Evolutionary conservation across 2,888 invertebrate genomes (phyloP), one percentile per base, ranked within the genome.

Genomic region (Pantelozetes paolii): DNA sequence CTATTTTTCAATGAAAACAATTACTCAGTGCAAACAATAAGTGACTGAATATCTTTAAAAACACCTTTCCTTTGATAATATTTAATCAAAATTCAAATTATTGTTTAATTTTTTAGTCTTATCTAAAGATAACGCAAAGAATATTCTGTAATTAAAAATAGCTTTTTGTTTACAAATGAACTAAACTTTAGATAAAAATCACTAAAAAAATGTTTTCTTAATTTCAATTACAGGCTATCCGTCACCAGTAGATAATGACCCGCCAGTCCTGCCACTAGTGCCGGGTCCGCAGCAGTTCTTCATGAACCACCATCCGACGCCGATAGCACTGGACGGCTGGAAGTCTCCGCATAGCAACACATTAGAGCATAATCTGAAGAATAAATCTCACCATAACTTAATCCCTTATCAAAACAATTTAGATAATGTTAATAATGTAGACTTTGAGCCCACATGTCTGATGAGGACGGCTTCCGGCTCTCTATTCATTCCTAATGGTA

Each of bases 401-500:
- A 62, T 62, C 3, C 62, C 62, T 1, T 62, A n/a, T 62, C 62
- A 62, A 32, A 62, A 62, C 20, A 62, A 62, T 32, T 32, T 62
- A 62, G 62, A 62, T 32, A 62, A 30, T 62, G 62, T 30, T 62
- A 62, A 62, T 62, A 62, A 62, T 62, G 62, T 62, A 62, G 78
- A 78, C 40, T 79, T 77, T 48, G 77, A 79, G 59, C 91, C 92
- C 79, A 90, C 92, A 82, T 92, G 92, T 83, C 88, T 93, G 81
- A 92, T 92, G 81, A 88, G 92, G 83, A 92, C 92, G 78, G 91
- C 92, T 79, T 93, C 92, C 79, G 93, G 93, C 83, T 92, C 92
- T 86, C 91, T 93, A 83, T 93, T 92, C 86, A 92, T 93, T 87
- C 92, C 92, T 83, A 76, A 76, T 45, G 78, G 77, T 77, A 69